These are phyloP conservation scores for Amphilophus citrinellus DNA, from an alignment of 2,113 vertebrate genomes.

Conservation along the genomic window DNA sequence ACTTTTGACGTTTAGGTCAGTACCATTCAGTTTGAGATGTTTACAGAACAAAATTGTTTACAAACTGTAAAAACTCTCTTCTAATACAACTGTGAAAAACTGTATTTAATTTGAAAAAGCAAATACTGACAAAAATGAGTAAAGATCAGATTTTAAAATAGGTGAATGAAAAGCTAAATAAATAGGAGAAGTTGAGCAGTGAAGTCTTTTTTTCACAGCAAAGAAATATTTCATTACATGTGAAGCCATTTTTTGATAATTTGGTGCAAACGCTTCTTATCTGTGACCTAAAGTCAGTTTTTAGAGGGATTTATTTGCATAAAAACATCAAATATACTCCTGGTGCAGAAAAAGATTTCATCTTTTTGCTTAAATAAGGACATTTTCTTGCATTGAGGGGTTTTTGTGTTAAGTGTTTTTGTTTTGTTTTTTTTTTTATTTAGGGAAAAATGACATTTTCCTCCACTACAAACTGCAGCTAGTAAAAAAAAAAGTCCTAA, in stretches of 20 bases:
- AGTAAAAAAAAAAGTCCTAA: too few species aligned
- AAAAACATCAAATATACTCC: neutral
- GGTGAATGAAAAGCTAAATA: neutral
- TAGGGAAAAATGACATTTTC: too few species aligned
- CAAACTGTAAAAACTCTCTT: neutral
- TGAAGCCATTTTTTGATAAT: neutral
- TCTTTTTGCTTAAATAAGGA: too few species aligned
- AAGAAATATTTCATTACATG: neutral
- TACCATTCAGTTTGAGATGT: neutral
- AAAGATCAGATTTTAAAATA: neutral
- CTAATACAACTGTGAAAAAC: neutral
- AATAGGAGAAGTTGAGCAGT: neutral
- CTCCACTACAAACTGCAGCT: too few species aligned
- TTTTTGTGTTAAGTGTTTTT: too few species aligned
- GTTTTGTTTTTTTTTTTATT: too few species aligned
- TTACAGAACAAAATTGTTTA: neutral
- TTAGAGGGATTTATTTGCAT: neutral
- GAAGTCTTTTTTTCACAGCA: rapidly evolving
- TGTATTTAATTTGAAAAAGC: neutral
- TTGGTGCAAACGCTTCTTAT: too few species aligned
- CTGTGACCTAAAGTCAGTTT: neutral
- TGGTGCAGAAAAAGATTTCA: too few species aligned
- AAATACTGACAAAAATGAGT: neutral
- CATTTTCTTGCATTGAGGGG: too few species aligned
- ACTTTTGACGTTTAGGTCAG: neutral